Evolutionary conservation across 2,888 invertebrate species (phyloP).

Genomic region (Nymphalis urticae): DNA sequence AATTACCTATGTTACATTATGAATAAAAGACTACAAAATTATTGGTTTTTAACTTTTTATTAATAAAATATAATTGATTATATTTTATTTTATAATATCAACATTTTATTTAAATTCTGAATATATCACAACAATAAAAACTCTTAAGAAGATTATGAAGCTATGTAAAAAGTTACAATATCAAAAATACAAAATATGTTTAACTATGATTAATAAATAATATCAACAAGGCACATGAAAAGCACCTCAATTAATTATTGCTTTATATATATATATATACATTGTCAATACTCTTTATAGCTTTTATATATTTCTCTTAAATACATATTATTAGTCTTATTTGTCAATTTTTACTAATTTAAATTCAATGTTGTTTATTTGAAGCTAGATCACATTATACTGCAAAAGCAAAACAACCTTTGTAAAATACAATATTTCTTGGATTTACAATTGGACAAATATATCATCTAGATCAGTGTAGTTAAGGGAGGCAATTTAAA

Average conservation of each 20-base stretch:
- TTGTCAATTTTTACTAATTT: background rate
- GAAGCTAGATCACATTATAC: constrained; percentile 5
- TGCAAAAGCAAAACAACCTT: constrained; percentile 11
- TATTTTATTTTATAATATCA: constrained; percentile 36
- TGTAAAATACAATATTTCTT: background rate
- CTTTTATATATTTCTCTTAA: constrained; percentile 4
- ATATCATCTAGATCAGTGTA: too few species aligned
- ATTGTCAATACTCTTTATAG: constrained; percentile 26
- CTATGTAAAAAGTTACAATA: constrained; percentile 41
- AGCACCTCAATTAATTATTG: constrained; percentile 45
- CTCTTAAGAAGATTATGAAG: constrained; percentile 49
- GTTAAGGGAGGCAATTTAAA: too few species aligned
- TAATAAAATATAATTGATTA: constrained; percentile 26
- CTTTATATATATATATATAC: constrained; percentile 17
- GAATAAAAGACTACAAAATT: too few species aligned
- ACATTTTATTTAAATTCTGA: constrained; percentile 43
- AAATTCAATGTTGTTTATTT: background rate
- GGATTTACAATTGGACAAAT: background rate
- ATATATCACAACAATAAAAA: constrained; percentile 54
- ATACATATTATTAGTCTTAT: background rate
- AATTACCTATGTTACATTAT: too few species aligned
- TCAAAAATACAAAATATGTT: constrained; percentile 39
- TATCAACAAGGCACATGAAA: constrained; percentile 55
- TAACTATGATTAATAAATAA: constrained; percentile 35
- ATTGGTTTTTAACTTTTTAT: constrained; percentile 20